Evolutionary conservation across 2,888 invertebrate genomes (phyloP).

Genomic region (Strigamia crassipes): DNA sequence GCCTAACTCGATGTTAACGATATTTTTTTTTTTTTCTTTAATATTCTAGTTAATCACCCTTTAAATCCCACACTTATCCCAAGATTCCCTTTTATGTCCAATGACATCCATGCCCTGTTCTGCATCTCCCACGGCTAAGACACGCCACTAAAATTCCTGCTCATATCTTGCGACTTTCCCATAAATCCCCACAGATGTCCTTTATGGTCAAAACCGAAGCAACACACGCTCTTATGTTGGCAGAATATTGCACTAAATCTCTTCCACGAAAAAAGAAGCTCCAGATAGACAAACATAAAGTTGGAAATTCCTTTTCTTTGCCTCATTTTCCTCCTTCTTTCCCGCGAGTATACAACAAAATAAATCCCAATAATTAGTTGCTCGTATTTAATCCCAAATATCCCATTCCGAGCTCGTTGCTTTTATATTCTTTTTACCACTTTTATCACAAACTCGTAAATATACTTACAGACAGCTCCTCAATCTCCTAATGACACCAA

Average conservation of each 20-base stretch:
- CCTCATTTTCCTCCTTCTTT: background rate
- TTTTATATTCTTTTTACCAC: background rate
- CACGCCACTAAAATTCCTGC: conserved; percentile 25
- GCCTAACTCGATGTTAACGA: conserved; percentile 13
- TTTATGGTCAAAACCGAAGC: conserved; percentile 43
- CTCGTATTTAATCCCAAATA: too few species aligned
- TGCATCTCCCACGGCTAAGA: background rate
- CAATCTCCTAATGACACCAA: conserved; percentile 19
- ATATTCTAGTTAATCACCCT: conserved; percentile 31
- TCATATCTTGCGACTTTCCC: conserved; percentile 26
- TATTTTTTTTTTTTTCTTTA: conserved; percentile 24
- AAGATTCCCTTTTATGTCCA: conserved; percentile 20
- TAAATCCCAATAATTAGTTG: too few species aligned
- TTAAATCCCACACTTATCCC: conserved; percentile 26
- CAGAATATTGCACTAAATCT: conserved; percentile 35
- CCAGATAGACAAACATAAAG: conserved; percentile 13
- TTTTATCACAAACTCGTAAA: conserved; percentile 3
- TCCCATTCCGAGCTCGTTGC: background rate
- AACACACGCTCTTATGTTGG: conserved; percentile 26
- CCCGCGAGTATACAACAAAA: background rate
- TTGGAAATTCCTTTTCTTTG: conserved; percentile 3
- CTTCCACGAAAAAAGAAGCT: conserved; percentile 6
- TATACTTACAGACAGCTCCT: background rate
- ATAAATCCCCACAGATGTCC: conserved; percentile 46
- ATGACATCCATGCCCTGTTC: conserved; percentile 17